These are phyloP conservation scores for Blomia tropicalis DNA, from an alignment of 2,888 invertebrate species.

Conservation along the genomic window DNA sequence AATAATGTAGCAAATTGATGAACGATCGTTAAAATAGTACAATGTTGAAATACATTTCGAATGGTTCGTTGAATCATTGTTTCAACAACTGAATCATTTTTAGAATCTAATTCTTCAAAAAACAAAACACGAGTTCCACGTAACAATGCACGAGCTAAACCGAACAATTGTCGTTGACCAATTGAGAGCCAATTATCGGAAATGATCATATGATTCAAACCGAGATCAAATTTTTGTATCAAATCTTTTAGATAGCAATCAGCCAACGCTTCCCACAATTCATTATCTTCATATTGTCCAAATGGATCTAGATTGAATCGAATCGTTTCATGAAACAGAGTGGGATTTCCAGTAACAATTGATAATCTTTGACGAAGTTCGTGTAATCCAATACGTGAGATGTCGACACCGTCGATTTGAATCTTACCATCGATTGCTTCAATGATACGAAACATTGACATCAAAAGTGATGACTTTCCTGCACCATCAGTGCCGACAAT, in stretches of 20 bases:
- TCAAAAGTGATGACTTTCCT: conserved; percentile 34
- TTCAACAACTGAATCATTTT: conserved; percentile 37
- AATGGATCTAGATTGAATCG: conserved; percentile 86
- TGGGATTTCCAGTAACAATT: conserved; percentile 34
- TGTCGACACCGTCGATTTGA: conserved; percentile 33
- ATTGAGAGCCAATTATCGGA: conserved; percentile 36
- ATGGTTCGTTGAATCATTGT: conserved; percentile 54
- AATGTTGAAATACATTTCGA: conserved; percentile 62
- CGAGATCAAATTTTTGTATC: conserved; percentile 33
- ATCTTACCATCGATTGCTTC: conserved; percentile 33
- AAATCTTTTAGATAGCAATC: conserved; percentile 41
- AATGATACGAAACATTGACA: conserved; percentile 34
- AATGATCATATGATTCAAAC: conserved; percentile 37
- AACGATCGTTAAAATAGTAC: conserved; percentile 45
- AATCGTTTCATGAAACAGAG: conserved; percentile 76
- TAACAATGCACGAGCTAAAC: conserved; percentile 14
- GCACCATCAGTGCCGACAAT: conserved; percentile 38
- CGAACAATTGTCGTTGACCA: conserved; percentile 12
- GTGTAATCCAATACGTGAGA: conserved; percentile 34
- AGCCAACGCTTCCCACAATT: conserved; percentile 43
- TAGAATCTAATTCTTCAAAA: conserved; percentile 41
- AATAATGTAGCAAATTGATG: conserved; percentile 24
- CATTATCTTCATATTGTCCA: conserved; percentile 39
- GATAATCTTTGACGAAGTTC: conserved; percentile 34
- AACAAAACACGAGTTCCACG: conserved; percentile 33